phyloP scores from a whole-genome alignment of 2,888 invertebrate genomes.

The Nomada fabriciana region DNA sequence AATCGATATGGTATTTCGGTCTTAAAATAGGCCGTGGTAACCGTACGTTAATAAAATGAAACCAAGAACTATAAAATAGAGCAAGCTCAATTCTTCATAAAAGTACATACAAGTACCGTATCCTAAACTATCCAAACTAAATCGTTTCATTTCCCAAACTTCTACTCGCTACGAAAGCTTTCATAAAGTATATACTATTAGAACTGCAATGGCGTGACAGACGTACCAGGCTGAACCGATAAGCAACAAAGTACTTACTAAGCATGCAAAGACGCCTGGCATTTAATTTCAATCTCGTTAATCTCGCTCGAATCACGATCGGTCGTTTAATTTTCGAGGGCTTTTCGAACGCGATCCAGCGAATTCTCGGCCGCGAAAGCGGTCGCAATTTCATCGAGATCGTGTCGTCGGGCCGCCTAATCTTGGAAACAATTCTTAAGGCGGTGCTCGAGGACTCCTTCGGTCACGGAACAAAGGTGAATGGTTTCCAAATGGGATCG shows the following conservation, averaged over 20 bases:
- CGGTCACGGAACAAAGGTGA: slow-evolving; percentile 26
- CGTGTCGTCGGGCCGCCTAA: slow-evolving; percentile 33
- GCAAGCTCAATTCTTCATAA: too few species aligned
- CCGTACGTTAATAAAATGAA: too few species aligned
- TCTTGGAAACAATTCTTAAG: slow-evolving; percentile 46
- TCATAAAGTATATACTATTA: too few species aligned
- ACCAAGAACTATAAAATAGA: too few species aligned
- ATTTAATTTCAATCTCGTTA: slow-evolving; percentile 18
- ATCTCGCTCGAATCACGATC: slow-evolving; percentile 21
- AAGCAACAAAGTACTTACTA: slow-evolving; percentile 13
- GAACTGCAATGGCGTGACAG: background rate
- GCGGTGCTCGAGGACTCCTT: slow-evolving; percentile 6
- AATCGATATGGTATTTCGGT: too few species aligned
- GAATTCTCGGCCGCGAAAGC: slow-evolving; percentile 30
- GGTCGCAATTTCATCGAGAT: slow-evolving; percentile 30
- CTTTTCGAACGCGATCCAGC: slow-evolving; percentile 20
- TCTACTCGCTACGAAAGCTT: too few species aligned
- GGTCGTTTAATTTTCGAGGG: slow-evolving; percentile 22
- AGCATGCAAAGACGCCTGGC: slow-evolving; percentile 15
- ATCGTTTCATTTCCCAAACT: slow-evolving; percentile 18
- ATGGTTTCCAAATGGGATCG: slow-evolving; percentile 1
- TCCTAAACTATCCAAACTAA: background rate
- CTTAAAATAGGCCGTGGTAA: too few species aligned
- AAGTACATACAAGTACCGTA: too few species aligned
- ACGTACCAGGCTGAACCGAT: slow-evolving; percentile 23